Evolutionary conservation across 2,797 vertebrate genomes (phyloP), one percentile per base, ranked within the genome.

Genomic region (Pristis pectinata): DNA sequence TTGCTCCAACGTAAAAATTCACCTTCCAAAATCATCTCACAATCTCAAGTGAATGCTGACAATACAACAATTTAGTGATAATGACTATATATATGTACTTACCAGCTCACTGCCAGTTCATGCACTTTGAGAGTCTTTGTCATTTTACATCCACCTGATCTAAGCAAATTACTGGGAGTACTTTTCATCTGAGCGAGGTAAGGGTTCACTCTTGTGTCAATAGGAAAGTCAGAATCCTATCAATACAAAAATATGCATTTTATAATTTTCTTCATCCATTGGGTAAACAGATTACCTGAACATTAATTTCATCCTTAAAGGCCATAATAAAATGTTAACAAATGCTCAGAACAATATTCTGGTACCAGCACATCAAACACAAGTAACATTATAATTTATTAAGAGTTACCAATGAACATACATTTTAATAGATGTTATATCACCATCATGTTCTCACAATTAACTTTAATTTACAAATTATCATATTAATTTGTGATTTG

Each of bases 161-260:
- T 96, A n/a, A 87, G 77, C 89, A 89, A 95, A 37, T 83, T 91
- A 59, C 85, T 95, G 27, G 92, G 95, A 2, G 95, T 11, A 10
- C 95, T 92, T 95, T 95, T 96, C 59, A 95, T 95, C 80, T 96
- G 95, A 79, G 95, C 94, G 19, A 96, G 94, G 53, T 95, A 95
- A 27, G 95, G 96, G 95, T 95, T 95, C 76, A 95, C 94, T 3
- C 95, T 93, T 24, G 95, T 95, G 92, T 95, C 95, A 0, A 93
- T 61, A 49, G 96, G 96, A 87, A 96, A 96, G 91, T 95, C 95
- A 0, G 96, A 95, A 94, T 96, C 97, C 96, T 94, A 87, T 34
- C 27, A 83, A 44, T 34, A 53, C 72, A 74, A 87, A 94, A 49
- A 94, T 74, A 76, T 34, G 30, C 1, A 6, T 70, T 72, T 93